These are phyloP conservation scores for Kryptolebias ocellatus DNA, from an alignment of 2,797 vertebrate genomes.

Conservation along the genomic window DNA sequence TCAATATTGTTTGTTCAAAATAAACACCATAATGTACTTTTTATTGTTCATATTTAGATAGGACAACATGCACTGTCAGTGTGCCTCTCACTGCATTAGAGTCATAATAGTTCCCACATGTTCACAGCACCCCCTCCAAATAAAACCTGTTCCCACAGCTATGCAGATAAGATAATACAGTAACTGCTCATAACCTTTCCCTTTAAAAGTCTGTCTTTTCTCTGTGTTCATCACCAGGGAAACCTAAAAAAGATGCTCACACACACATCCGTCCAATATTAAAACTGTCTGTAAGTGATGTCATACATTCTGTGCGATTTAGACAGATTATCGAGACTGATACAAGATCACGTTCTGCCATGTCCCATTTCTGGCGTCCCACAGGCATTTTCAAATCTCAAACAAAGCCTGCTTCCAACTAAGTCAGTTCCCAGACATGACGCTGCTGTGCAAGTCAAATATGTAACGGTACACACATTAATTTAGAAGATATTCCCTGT, in stretches of 20 bases:
- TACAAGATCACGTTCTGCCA: conserved; percentile 54
- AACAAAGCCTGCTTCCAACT: conserved; percentile 53
- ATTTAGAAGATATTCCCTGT: conserved; percentile 52
- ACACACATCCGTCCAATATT: conserved; percentile 55
- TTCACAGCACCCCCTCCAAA: too few species aligned
- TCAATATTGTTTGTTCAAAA: too few species aligned
- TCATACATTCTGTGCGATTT: conserved; percentile 47
- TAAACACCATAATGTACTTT: too few species aligned
- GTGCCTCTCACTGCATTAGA: too few species aligned
- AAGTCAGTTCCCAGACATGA: conserved; percentile 42
- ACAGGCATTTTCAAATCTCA: conserved; percentile 71
- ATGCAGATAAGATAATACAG: too few species aligned
- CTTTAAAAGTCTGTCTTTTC: conserved; percentile 9
- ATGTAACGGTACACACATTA: conserved; percentile 8
- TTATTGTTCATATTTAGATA: too few species aligned
- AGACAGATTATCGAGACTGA: conserved; percentile 64
- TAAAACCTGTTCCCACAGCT: too few species aligned
- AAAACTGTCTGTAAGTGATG: conserved; percentile 56
- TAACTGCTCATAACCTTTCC: too few species aligned
- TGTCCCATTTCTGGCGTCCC: conserved; percentile 60
- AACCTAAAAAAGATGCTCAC: conserved; percentile 31
- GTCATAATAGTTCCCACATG: too few species aligned
- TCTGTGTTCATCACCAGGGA: conserved; percentile 14
- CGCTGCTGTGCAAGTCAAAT: conserved; percentile 23
- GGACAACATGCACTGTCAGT: too few species aligned